Base-by-base conservation (phyloP, 2,888 invertebrate species). In the Strigamia maritima region DNA sequence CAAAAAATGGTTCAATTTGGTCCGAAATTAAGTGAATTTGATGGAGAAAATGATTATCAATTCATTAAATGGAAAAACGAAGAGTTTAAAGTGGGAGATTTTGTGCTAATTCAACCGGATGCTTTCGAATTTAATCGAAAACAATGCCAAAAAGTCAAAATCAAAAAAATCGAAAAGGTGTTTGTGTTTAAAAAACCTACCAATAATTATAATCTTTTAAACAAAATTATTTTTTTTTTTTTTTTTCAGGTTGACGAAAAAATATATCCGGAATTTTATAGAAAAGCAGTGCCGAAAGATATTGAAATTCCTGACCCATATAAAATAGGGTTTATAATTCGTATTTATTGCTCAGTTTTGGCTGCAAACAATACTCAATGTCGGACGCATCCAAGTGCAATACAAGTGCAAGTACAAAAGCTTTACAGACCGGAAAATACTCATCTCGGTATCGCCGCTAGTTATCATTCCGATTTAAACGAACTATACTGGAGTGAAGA, bases 371-470 rank as follows among this genome's bases (percentile, higher is more conserved):
- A 40, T 40, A 40, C 40, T 14, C 8, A 40, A 10, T 8, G 14
- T 14, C 8, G 8, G 8, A 14, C 40, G 8, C 40, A 88, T 0
- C 88, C 89, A 0, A 87, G 89, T 81, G 90, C 91, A 81, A 89
- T 93, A 75, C 89, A 89, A 82, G 85, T 93, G 0, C 89, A 87
- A 84, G 90, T 93, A 0, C 89, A 90, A 82, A 89, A 93, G 82
- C 88, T 94, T 83, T 93, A 90, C 83, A 89, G 94, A 80, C 92
- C 93, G 0, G 93, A 93, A 85, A 91, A 93, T 84, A 93, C 92
- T 0, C 89, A 89, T 81, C 89, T 89, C 81, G 88, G 90, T 76
- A 85, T 87, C 28, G 83, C 86, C 77, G 84, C 87, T 19, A 88
- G 89, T 0, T 89, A 90, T 81, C 89, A 91, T 81, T 88, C 90